A percentile compares a stretch with the other conserved stretches of the same genome.
phyloP scores from a whole-genome alignment of 2,888 invertebrate species.

The Aethes cnicana region DNA sequence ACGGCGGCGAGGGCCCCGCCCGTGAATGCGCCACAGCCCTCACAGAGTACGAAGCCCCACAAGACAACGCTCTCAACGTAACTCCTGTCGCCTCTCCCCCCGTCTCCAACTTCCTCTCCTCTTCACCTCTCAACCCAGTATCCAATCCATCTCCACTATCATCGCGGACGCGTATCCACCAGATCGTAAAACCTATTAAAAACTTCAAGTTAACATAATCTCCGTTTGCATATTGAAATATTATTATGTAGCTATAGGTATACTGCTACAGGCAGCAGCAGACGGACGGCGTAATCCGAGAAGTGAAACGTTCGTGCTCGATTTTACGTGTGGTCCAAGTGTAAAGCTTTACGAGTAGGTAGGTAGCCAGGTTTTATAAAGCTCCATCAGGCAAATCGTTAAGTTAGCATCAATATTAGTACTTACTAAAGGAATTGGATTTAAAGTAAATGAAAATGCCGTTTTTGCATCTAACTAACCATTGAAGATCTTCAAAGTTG shows the following conservation, averaged over 20 bases:
- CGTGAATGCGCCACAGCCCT: slow-evolving; percentile 69
- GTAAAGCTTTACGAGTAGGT: neutral
- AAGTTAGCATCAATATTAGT: too few species aligned
- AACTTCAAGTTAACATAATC: slow-evolving; percentile 18
- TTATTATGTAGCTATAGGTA: slow-evolving; percentile 23
- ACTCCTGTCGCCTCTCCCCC: slow-evolving; percentile 67
- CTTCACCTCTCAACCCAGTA: slow-evolving; percentile 54
- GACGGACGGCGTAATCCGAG: slow-evolving; percentile 24
- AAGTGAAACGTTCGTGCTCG: slow-evolving; percentile 28
- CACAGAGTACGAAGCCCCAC: slow-evolving; percentile 72
- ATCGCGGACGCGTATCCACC: slow-evolving; percentile 71
- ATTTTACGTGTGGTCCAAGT: slow-evolving; percentile 7
- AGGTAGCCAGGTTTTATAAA: too few species aligned
- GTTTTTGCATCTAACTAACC: neutral
- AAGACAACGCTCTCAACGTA: slow-evolving; percentile 62
- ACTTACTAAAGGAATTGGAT: too few species aligned
- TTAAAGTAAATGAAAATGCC: too few species aligned
- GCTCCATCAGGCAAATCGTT: too few species aligned
- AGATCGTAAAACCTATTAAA: slow-evolving; percentile 64
- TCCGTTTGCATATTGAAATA: slow-evolving; percentile 23
- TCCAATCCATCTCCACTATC: slow-evolving; percentile 63
- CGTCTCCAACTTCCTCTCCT: slow-evolving; percentile 65
- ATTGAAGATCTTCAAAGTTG: too few species aligned
- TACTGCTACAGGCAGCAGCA: slow-evolving; percentile 13
- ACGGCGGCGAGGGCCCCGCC: slow-evolving; percentile 67